Evolutionary conservation across 2,888 invertebrate species (phyloP).

Genomic region (Seira sanloemensis): DNA sequence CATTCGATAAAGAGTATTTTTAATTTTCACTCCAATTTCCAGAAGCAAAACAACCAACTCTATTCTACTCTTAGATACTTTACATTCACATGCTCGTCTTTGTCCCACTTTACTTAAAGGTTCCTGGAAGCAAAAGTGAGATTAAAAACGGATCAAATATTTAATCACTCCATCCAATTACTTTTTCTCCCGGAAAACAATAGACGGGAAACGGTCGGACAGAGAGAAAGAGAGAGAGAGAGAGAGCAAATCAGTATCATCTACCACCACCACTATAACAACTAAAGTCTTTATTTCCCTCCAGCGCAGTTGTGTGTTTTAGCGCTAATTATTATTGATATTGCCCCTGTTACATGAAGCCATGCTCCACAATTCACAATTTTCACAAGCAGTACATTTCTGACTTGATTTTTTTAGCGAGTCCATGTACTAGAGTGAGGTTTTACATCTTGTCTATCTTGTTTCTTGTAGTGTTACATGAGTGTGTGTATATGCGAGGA

Average conservation of each 20-base stretch:
- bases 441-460: background rate
- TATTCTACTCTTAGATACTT: too few relatives aligned
- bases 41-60: too few relatives aligned
- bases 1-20: conserved; percentile 9
- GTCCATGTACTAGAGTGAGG: background rate
- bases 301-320: background rate
- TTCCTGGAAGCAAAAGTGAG: conserved; percentile 7
- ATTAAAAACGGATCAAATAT: conserved; percentile 58
- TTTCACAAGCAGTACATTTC: background rate
- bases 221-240: too few relatives aligned
- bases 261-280: background rate
- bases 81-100: background rate
- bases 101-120: background rate
- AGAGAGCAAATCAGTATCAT: background rate
- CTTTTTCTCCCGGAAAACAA: conserved; percentile 15
- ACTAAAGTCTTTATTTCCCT: background rate
- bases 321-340: conserved; percentile 55
- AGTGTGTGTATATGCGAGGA: background rate
- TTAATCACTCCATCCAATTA: conserved; percentile 49
- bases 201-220: background rate
- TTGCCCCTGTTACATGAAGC: conserved; percentile 16
- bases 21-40: too few relatives aligned
- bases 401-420: too few relatives aligned
- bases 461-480: too few relatives aligned
- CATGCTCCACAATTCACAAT: background rate